A percentile compares a stretch with the other conserved stretches of the same genome.
Conservation (phyloP, 2,888 invertebrate species). For the Creontiades dilutus region DNA sequence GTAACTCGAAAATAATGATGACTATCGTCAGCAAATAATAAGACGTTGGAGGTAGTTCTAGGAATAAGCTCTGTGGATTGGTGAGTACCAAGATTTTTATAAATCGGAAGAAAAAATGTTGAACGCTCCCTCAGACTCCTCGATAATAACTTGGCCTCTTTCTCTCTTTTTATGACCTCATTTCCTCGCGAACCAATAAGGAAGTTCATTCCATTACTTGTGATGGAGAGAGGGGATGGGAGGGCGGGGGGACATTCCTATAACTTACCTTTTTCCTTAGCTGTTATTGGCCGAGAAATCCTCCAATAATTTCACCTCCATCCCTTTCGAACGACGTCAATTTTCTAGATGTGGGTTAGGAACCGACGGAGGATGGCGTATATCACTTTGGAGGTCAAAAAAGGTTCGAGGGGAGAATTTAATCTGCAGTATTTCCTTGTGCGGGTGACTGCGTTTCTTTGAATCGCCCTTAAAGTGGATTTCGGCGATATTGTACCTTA, state of each 20-base stretch:
- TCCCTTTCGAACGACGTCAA: not conserved
- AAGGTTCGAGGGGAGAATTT: constrained; percentile 7
- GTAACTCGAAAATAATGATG: no score
- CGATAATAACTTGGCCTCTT: not conserved
- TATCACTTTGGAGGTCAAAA: constrained; percentile 8
- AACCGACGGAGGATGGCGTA: not conserved
- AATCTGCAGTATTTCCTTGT: constrained; percentile 35
- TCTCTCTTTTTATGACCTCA: not conserved
- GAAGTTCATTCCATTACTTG: constrained; percentile 20
- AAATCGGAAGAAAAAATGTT: constrained; percentile 5
- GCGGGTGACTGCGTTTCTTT: not conserved
- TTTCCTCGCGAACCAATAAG: constrained; percentile 31
- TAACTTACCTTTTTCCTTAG: constrained; percentile 8
- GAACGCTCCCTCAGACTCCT: not conserved
- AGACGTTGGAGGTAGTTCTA: no score
- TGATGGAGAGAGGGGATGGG: not conserved
- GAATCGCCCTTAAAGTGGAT: not conserved
- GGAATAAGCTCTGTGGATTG: no score
- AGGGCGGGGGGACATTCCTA: not conserved
- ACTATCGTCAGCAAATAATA: no score
- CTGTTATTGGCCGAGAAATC: constrained; percentile 27
- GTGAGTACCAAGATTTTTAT: not conserved
- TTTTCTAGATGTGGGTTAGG: constrained; percentile 26
- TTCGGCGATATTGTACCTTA: not conserved
- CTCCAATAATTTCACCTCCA: not conserved